These are phyloP conservation scores for Diplogasteroides magnus DNA, from an alignment of 1,140 invertebrate genomes.

Conservation along the genomic window DNA sequence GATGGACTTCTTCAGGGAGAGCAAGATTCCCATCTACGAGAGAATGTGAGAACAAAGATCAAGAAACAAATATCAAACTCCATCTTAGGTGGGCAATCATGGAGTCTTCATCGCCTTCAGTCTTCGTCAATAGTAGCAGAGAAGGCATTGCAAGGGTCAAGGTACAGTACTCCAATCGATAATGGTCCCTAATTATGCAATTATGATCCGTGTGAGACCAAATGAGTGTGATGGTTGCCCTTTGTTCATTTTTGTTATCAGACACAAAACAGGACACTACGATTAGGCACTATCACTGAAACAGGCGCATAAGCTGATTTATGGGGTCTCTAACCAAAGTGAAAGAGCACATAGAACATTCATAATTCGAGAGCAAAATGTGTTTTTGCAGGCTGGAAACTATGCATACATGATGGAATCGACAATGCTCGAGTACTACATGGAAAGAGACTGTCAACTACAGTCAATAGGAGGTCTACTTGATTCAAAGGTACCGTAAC, in stretches of 20 bases:
- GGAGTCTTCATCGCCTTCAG: conserved; percentile 64
- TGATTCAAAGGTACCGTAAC: conserved; percentile 67
- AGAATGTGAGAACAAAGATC: conserved; percentile 61
- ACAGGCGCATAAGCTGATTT: too few relatives aligned
- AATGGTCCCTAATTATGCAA: too few relatives aligned
- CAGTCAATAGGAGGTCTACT: conserved; percentile 71
- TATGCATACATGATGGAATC: conserved; percentile 84
- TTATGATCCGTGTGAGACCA: too few relatives aligned
- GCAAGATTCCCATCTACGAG: conserved; percentile 69
- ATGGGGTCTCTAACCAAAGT: too few relatives aligned
- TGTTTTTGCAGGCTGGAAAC: conserved; percentile 33
- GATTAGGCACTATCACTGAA: too few relatives aligned
- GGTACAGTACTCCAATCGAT: too few relatives aligned
- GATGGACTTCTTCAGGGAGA: conserved; percentile 76
- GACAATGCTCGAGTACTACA: conserved; percentile 71
- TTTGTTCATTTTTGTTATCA: too few relatives aligned
- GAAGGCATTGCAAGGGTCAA: conserved; percentile 78
- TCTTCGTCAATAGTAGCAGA: conserved; percentile 72
- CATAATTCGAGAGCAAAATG: too few relatives aligned
- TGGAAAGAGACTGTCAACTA: conserved; percentile 70
- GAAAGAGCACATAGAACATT: too few relatives aligned
- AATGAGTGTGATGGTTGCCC: too few relatives aligned
- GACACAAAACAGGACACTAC: too few relatives aligned
- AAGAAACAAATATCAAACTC: background rate
- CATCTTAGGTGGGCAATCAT: conserved; percentile 67